Evolutionary conservation across 1,140 invertebrate species (phyloP).

Genomic region (Eriocheir sinensis): DNA sequence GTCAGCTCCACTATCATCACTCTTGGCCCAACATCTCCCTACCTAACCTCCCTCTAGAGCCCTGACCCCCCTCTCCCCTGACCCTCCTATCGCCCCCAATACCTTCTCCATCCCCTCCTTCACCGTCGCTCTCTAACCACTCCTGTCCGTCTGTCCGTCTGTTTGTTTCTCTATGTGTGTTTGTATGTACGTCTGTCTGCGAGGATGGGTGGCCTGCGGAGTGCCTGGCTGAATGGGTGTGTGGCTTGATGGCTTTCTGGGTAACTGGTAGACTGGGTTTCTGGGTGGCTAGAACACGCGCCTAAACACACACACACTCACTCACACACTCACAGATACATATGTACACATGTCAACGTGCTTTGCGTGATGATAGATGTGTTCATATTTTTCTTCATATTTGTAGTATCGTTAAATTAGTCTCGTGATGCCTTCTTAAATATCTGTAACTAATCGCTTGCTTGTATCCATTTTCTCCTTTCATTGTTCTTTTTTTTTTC

Average conservation of each 20-base stretch:
- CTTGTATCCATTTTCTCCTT: neutral
- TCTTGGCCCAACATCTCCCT: constrained; percentile 19
- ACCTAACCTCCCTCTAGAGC: neutral
- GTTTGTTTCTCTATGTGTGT: neutral
- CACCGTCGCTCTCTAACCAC: neutral
- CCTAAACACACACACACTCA: neutral
- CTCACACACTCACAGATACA: neutral
- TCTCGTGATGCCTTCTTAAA: too few relatives aligned
- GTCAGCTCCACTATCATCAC: constrained; percentile 38
- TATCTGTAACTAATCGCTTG: too few relatives aligned
- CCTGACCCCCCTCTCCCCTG: neutral
- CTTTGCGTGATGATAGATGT: neutral
- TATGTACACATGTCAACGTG: neutral
- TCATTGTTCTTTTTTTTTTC: neutral
- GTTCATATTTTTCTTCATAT: neutral
- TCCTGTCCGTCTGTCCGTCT: constrained; percentile 14
- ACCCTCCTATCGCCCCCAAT: neutral
- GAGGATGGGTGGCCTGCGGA: neutral
- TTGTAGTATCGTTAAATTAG: neutral
- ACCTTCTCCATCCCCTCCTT: neutral
- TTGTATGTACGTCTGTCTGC: neutral
- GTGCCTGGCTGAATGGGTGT: too few relatives aligned
- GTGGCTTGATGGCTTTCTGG: too few relatives aligned
- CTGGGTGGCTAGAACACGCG: too few relatives aligned
- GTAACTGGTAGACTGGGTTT: too few relatives aligned